Conservation (phyloP, 2,797 vertebrate genomes). For the Somateria mollissima region DNA sequence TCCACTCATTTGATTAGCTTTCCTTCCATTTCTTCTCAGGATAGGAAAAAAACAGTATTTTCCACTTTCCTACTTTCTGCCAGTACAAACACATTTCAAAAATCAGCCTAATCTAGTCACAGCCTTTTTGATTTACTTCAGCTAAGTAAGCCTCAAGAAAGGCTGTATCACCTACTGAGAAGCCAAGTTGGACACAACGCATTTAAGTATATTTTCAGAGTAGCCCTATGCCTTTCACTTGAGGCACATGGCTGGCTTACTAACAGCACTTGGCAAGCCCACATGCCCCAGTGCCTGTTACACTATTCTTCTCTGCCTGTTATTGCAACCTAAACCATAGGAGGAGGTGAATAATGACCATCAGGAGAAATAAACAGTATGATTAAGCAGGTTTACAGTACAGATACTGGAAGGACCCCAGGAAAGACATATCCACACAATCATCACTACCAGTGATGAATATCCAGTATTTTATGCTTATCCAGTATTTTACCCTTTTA, state of each 20-base stretch:
- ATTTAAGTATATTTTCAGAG: neutral
- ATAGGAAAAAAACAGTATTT: neutral
- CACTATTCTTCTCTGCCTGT: neutral
- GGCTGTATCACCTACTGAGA: neutral
- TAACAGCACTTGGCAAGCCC: neutral
- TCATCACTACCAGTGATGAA: neutral
- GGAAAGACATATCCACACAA: neutral
- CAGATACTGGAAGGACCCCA: neutral
- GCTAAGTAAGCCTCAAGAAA: neutral
- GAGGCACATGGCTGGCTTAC: neutral
- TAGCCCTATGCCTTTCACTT: neutral
- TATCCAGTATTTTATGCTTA: neutral
- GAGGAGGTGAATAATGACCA: neutral
- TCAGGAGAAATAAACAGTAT: neutral
- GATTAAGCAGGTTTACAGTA: neutral
- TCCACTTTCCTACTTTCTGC: neutral
- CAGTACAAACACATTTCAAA: neutral
- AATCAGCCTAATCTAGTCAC: neutral
- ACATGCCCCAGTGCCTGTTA: neutral
- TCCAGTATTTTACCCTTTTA: neutral
- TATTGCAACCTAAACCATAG: neutral
- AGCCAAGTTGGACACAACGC: neutral
- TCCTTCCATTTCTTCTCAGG: neutral
- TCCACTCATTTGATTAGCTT: slow-evolving; percentile 2
- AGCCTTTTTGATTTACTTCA: neutral